Evolutionary conservation across 2,797 vertebrate genomes (phyloP).

Genomic region (Poeciliopsis turneri): DNA sequence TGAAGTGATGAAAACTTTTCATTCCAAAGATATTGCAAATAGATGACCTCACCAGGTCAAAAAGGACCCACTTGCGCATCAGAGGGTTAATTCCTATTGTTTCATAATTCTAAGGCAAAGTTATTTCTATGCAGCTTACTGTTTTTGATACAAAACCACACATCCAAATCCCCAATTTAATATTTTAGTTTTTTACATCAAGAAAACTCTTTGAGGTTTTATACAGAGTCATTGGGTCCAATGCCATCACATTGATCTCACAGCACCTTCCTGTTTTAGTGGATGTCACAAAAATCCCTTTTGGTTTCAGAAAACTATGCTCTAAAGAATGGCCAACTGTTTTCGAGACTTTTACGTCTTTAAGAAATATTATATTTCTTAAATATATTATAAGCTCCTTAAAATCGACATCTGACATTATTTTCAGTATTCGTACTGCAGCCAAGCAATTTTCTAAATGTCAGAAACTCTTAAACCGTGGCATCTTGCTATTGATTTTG

Average conservation of each 20-base stretch:
- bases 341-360: neutral
- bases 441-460: constrained; percentile 29
- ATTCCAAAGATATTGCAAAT: too few species aligned
- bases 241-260: neutral
- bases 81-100: neutral
- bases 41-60: too few species aligned
- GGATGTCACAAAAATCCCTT: neutral
- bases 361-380: too few species aligned
- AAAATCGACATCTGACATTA: constrained; percentile 34
- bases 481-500: constrained; percentile 18
- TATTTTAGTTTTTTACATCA: neutral
- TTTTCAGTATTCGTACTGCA: constrained; percentile 30
- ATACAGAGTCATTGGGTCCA: neutral
- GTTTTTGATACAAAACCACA: neutral
- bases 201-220: neutral
- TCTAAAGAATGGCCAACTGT: neutral
- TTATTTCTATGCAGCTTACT: neutral
- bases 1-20: too few species aligned
- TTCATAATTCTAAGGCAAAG: neutral
- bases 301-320: neutral
- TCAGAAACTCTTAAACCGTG: constrained; percentile 33
- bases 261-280: neutral
- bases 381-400: neutral
- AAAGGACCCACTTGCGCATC: too few species aligned
- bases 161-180: neutral